These are phyloP conservation scores for Cephalopachus bancanus DNA, from an alignment of 2,797 vertebrate species.

Conservation along the genomic window DNA sequence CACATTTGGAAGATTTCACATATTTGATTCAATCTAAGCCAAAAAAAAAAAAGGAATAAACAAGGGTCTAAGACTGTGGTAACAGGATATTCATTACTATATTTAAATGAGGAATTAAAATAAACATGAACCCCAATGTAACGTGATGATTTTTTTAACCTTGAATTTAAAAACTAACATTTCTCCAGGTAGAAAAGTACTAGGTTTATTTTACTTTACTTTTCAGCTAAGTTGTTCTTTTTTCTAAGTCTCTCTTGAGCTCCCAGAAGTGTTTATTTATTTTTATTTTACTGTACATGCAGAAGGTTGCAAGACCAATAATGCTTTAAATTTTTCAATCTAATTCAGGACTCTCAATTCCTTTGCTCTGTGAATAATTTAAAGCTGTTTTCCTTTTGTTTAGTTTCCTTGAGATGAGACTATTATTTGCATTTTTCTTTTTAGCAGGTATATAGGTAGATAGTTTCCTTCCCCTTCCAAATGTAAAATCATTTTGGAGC, in stretches of 20 bases:
- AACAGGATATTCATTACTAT: conserved; percentile 17
- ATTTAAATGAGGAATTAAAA: conserved; percentile 41
- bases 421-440: conserved; percentile 75
- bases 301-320: background rate
- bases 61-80: background rate
- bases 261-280: conserved; percentile 30
- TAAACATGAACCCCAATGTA: background rate
- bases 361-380: conserved; percentile 66
- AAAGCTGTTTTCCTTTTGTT: conserved; percentile 69
- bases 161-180: background rate
- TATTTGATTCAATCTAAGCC: background rate
- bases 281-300: conserved; percentile 18
- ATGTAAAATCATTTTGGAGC: conserved; percentile 56
- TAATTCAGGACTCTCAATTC: conserved; percentile 62
- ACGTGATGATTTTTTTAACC: conserved; percentile 51
- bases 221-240: conserved; percentile 35
- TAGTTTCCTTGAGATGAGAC: conserved; percentile 68
- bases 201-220: conserved; percentile 52
- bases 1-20: conserved; percentile 66
- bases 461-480: conserved; percentile 34
- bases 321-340: conserved; percentile 55
- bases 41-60: background rate
- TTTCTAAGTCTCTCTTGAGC: background rate
- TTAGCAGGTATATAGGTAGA: conserved; percentile 39
- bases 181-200: conserved; percentile 34